These are phyloP conservation scores for Acrocephalus scirpaceus DNA, from an alignment of 2,797 vertebrate species.

Conservation along the genomic window DNA sequence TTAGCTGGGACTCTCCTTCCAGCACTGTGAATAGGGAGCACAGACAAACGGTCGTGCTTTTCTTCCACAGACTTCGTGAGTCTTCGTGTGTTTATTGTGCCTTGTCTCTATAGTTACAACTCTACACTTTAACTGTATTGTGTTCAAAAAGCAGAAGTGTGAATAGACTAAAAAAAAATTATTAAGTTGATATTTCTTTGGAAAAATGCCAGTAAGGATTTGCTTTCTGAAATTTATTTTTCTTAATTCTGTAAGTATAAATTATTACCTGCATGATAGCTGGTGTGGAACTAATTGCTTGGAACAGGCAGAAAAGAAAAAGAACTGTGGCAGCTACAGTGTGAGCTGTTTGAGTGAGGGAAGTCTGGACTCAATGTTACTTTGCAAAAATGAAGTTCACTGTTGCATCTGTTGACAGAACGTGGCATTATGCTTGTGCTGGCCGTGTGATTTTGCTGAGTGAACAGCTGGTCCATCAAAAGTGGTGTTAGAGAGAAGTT, in stretches of 20 bases:
- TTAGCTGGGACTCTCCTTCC: conserved; percentile 20
- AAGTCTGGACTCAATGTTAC: neutral
- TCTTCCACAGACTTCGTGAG: neutral
- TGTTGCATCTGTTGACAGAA: neutral
- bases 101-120: conserved; percentile 71
- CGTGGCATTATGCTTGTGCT: neutral
- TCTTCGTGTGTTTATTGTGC: conserved; percentile 41
- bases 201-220: neutral
- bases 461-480: neutral
- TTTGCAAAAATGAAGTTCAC: neutral
- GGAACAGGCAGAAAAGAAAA: neutral
- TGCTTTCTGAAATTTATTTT: neutral
- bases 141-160: conserved; percentile 13
- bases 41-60: neutral
- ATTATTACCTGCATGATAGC: neutral
- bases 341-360: neutral
- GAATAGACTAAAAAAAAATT: neutral
- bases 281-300: neutral
- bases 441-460: neutral
- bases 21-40: conserved; percentile 13
- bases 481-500: neutral
- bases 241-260: neutral
- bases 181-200: neutral
- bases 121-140: conserved; percentile 23
- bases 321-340: neutral